A percentile compares a stretch with the other conserved stretches of the same genome.
phyloP scores from a whole-genome alignment of 2,113 vertebrate species.

The Tenebrosternarchus preto region DNA sequence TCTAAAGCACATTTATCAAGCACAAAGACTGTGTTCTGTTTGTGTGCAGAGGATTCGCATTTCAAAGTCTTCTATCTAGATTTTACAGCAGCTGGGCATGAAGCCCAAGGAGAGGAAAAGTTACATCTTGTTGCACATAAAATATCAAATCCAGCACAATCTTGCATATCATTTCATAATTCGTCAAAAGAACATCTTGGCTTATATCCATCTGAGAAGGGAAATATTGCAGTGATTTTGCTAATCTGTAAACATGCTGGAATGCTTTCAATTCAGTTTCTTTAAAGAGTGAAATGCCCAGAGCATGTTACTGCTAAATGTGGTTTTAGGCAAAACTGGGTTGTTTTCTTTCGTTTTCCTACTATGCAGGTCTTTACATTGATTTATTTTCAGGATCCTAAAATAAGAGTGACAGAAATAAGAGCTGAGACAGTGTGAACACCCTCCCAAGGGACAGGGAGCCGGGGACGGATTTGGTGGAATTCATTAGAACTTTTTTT shows the following conservation, averaged over 20 bases:
- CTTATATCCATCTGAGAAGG: conserved; percentile 71
- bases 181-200: conserved; percentile 71
- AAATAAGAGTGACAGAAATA: conserved; percentile 65
- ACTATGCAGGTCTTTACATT: conserved; percentile 63
- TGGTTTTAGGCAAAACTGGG: conserved; percentile 71
- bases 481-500: neutral
- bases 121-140: conserved; percentile 49
- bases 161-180: conserved; percentile 64
- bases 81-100: conserved; percentile 42
- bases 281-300: conserved; percentile 60
- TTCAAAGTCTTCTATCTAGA: conserved; percentile 42
- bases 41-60: conserved; percentile 42
- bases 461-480: neutral
- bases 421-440: conserved; percentile 27
- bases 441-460: conserved; percentile 38
- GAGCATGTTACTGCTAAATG: conserved; percentile 69
- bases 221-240: conserved; percentile 60
- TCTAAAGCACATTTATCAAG: conserved; percentile 30
- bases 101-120: conserved; percentile 43
- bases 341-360: conserved; percentile 69
- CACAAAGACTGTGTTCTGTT: conserved; percentile 38
- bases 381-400: conserved; percentile 60
- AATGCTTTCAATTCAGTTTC: conserved; percentile 66
- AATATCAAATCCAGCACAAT: conserved; percentile 63
- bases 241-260: conserved; percentile 71